Conservation (phyloP, 2,888 invertebrate genomes). For the Lasioglossum leucozonium region DNA sequence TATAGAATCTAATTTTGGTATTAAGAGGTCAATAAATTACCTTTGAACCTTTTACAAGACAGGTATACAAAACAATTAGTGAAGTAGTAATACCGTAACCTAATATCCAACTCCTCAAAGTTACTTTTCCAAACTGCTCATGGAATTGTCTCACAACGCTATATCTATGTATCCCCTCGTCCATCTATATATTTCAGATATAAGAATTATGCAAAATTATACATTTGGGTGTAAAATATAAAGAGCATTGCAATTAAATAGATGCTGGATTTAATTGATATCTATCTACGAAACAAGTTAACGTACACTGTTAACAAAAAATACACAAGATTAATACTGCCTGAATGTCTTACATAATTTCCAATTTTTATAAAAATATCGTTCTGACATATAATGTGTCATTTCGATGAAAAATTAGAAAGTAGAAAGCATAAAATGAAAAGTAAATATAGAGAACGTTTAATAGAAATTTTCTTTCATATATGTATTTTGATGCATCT, state of each 20-base stretch:
- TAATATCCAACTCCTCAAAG: not conserved
- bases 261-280: not conserved
- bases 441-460: not conserved
- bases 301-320: not conserved
- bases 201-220: not conserved
- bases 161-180: conserved; percentile 91
- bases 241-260: not conserved
- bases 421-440: not conserved
- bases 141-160: conserved; percentile 88
- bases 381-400: too few species aligned
- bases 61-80: not conserved
- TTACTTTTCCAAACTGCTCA: not conserved
- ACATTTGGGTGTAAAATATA: not conserved
- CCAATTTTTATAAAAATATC: not conserved
- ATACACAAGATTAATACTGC: not conserved
- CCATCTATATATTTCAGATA: conserved; percentile 88
- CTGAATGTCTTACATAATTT: conserved; percentile 45
- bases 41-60: rapidly evolving
- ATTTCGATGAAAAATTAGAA: not conserved
- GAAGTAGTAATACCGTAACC: not conserved
- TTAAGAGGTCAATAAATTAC: not conserved
- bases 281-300: not conserved
- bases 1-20: not conserved
- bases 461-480: not conserved
- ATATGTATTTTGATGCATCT: not conserved